Conservation (phyloP, 2,888 invertebrate genomes). For the Laothoe populi region DNA sequence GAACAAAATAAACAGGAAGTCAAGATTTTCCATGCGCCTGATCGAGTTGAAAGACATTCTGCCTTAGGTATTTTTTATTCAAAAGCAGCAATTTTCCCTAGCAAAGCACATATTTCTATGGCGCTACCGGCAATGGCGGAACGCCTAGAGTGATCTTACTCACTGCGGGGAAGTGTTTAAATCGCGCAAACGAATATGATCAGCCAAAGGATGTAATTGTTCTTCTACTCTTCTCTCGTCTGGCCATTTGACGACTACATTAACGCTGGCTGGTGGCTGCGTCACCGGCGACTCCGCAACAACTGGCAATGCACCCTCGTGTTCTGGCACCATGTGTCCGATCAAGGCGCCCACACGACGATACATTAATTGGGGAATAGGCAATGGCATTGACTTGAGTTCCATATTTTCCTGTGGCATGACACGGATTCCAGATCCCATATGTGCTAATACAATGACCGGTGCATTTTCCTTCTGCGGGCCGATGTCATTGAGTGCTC, state of each 20-base stretch:
- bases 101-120: slow-evolving; percentile 62
- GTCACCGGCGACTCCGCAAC: slow-evolving; percentile 77
- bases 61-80: slow-evolving; percentile 51
- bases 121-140: slow-evolving; percentile 36
- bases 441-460: slow-evolving; percentile 63
- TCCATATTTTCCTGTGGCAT: slow-evolving; percentile 45
- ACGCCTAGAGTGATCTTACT: slow-evolving; percentile 39
- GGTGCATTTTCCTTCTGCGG: slow-evolving; percentile 56
- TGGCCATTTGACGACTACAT: slow-evolving; percentile 77
- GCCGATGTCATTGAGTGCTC: slow-evolving; percentile 69
- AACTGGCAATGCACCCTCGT: slow-evolving; percentile 68
- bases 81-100: slow-evolving; percentile 62
- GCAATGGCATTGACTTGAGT: slow-evolving; percentile 44
- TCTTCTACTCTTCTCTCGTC: slow-evolving; percentile 57
- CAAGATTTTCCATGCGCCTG: slow-evolving; percentile 52
- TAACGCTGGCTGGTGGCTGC: slow-evolving; percentile 62
- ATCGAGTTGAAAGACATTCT: slow-evolving; percentile 59
- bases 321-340: slow-evolving; percentile 69
- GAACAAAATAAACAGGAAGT: slow-evolving; percentile 31
- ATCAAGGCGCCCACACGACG: slow-evolving; percentile 69
- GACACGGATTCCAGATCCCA: slow-evolving; percentile 49
- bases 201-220: slow-evolving; percentile 63
- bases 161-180: slow-evolving; percentile 70
- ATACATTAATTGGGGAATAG: slow-evolving; percentile 59
- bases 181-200: slow-evolving; percentile 69